Conservation (phyloP, 2,113 vertebrate genomes). For the Rhinopithecus roxellana region DNA sequence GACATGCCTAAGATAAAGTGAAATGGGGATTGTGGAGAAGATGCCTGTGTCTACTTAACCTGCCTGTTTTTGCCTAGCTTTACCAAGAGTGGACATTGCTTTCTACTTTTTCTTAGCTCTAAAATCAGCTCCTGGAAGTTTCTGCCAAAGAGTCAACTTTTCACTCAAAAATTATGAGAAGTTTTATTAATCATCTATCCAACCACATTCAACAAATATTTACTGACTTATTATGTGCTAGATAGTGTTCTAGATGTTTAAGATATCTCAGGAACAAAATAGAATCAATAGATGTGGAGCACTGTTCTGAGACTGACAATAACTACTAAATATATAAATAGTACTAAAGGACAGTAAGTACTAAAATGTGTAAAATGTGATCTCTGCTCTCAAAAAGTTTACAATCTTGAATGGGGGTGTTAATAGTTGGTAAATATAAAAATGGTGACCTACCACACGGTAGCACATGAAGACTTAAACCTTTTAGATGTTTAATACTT, state of each 20-base stretch:
- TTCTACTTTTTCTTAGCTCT: background rate
- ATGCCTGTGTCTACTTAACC: background rate
- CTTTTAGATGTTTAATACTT: background rate
- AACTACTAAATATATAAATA: background rate
- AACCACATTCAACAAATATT: background rate
- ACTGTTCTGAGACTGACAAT: background rate
- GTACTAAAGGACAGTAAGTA: background rate
- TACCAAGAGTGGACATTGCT: background rate
- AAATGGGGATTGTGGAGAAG: background rate
- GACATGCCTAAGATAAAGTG: background rate
- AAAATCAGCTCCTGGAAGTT: background rate
- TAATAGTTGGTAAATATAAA: background rate
- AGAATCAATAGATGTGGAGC: background rate
- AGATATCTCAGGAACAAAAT: background rate
- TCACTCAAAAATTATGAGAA: background rate
- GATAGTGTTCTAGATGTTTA: background rate
- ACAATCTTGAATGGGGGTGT: background rate
- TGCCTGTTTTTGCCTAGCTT: rapidly evolving
- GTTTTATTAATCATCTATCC: background rate
- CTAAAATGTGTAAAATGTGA: background rate
- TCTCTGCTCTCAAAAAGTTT: background rate
- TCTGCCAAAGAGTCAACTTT: background rate
- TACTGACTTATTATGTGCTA: background rate
- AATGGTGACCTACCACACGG: background rate
- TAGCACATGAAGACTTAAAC: background rate